Conservation (phyloP, 2,888 invertebrate genomes). For the Lithophane ornitopus region DNA sequence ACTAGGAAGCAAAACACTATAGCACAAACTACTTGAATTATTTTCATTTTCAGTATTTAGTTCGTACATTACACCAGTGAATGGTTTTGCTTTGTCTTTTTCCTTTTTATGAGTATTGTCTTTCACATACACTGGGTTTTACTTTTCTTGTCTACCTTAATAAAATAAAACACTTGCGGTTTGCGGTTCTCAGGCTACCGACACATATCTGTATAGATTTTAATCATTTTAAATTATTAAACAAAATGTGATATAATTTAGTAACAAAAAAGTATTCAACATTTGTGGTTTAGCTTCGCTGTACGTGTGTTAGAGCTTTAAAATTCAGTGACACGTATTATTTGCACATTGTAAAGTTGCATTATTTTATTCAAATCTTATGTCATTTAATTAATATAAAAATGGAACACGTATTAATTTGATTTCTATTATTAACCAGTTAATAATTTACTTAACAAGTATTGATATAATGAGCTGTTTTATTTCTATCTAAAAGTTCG, state of each 20-base stretch:
- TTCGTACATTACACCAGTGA: not conserved
- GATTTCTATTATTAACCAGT: slow-evolving; percentile 7
- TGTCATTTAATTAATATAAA: not conserved
- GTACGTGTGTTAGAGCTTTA: not conserved
- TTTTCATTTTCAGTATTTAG: not conserved
- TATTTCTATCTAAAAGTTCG: slow-evolving; percentile 37
- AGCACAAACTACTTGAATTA: not conserved
- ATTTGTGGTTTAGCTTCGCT: not conserved
- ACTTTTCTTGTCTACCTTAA: slow-evolving; percentile 9
- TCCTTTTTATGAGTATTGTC: slow-evolving; percentile 26
- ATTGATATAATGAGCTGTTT: slow-evolving; percentile 29
- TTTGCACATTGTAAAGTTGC: not conserved
- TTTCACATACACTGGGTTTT: slow-evolving; percentile 30
- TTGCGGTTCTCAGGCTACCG: slow-evolving; percentile 34
- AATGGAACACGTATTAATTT: slow-evolving; percentile 1
- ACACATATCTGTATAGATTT: slow-evolving; percentile 18
- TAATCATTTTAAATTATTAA: slow-evolving; percentile 19
- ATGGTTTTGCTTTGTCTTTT: slow-evolving; percentile 9
- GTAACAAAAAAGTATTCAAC: slow-evolving; percentile 4
- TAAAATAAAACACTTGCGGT: slow-evolving; percentile 38
- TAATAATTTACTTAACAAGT: slow-evolving; percentile 9
- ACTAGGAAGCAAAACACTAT: not conserved
- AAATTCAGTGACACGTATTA: not conserved
- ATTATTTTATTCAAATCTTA: slow-evolving; percentile 8
- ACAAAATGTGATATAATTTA: slow-evolving; percentile 22